These are phyloP conservation scores for Sinocyclocheilus anophthalmus DNA, from an alignment of 2,113 vertebrate genomes.

Conservation along the genomic window DNA sequence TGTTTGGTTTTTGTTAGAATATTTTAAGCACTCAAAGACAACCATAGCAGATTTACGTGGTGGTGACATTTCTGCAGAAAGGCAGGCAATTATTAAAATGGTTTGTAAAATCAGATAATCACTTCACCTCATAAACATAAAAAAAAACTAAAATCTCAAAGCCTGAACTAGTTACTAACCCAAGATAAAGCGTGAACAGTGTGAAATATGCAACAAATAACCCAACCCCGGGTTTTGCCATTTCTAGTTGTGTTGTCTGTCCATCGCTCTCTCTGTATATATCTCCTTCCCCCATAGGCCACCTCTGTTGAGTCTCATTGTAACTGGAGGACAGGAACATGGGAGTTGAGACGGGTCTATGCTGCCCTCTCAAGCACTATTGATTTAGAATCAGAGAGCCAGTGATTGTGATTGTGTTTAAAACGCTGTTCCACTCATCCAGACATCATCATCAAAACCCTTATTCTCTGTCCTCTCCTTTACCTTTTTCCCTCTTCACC, in stretches of 20 bases:
- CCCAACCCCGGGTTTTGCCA: not conserved
- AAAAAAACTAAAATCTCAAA: not conserved
- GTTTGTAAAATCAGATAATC: not conserved
- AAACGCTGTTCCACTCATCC: constrained; percentile 24
- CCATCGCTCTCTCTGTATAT: not conserved
- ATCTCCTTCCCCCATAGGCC: not conserved
- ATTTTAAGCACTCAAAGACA: too few species aligned
- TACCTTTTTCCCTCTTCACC: constrained; percentile 42
- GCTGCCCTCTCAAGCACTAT: constrained; percentile 34
- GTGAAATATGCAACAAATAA: not conserved
- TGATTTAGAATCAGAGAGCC: constrained; percentile 47
- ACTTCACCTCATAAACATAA: not conserved
- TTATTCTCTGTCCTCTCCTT: constrained; percentile 40
- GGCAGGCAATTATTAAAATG: not conserved
- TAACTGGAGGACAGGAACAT: not conserved
- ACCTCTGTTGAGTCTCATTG: constrained; percentile 30
- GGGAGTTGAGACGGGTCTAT: not conserved
- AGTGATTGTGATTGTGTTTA: constrained; percentile 48
- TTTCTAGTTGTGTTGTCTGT: not conserved
- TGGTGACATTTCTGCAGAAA: not conserved
- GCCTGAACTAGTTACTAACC: not conserved
- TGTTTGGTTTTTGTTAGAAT: too few species aligned
- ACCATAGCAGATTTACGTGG: too few species aligned
- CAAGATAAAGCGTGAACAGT: not conserved
- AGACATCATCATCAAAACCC: not conserved